Conservation (phyloP, 1,140 invertebrate genomes). For the Rhizoglyphus robini region DNA sequence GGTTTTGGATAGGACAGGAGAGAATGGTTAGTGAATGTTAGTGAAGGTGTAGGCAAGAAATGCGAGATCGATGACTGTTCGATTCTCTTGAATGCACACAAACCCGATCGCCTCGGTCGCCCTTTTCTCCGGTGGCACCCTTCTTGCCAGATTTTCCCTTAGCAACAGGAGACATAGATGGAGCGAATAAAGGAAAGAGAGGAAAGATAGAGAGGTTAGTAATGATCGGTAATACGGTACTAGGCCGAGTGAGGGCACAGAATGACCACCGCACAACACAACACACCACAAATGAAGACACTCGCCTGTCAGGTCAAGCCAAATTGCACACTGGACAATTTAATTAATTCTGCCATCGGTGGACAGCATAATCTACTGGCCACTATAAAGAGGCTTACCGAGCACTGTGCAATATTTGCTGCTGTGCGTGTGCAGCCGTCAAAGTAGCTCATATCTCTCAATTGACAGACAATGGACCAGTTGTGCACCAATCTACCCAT, state of each 20-base stretch:
- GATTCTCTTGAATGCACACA: not conserved
- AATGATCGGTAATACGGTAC: not conserved
- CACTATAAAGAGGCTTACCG: no score
- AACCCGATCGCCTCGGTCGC: slow-evolving; percentile 75
- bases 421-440: no score
- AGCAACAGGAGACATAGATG: slow-evolving; percentile 26
- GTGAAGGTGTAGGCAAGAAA: not conserved
- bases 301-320: no score
- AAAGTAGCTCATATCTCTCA: no score
- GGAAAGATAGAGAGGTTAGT: not conserved
- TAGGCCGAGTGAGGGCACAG: not conserved
- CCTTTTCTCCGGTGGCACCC: slow-evolving; percentile 75
- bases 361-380: no score
- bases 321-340: no score
- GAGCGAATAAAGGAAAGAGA: not conserved
- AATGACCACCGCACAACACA: not conserved
- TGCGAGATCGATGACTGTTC: not conserved
- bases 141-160: slow-evolving; percentile 73
- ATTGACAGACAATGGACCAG: no score
- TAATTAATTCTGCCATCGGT: no score
- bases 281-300: no score
- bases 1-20: not conserved
- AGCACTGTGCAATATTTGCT: no score
- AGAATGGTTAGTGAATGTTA: not conserved
- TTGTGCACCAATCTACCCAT: no score